phyloP scores from a whole-genome alignment of 2,113 vertebrate species.

The Pao palembangensis region DNA sequence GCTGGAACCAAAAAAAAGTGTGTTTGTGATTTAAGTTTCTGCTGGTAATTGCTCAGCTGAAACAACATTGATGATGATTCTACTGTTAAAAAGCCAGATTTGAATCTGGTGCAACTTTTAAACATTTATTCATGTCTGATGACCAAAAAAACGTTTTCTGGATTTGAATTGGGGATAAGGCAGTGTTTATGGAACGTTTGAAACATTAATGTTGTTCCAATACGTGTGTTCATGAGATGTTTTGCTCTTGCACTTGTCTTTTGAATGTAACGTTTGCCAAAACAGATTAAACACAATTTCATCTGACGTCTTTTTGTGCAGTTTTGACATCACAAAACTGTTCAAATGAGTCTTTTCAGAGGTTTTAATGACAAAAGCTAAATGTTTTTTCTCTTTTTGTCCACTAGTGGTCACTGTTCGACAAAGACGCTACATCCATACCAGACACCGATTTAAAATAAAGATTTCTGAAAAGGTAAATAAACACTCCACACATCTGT shows the following conservation, averaged over 20 bases:
- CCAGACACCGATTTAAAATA: background rate
- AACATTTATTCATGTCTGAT: no score
- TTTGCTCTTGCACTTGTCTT: background rate
- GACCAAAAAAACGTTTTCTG: background rate
- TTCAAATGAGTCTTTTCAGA: background rate
- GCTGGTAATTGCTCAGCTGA: no score
- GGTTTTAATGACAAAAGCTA: background rate
- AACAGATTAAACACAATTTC: background rate
- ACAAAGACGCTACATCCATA: background rate
- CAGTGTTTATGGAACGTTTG: no score
- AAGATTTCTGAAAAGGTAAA: slow-evolving; percentile 2
- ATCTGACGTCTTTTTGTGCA: no score
- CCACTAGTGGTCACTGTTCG: background rate
- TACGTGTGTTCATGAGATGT: background rate
- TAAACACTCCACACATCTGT: slow-evolving; percentile 7
- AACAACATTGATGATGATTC: no score
- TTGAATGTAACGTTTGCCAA: background rate
- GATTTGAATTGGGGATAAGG: no score
- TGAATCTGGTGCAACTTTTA: no score
- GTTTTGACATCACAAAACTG: background rate
- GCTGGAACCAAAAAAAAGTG: no score
- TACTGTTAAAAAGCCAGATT: no score
- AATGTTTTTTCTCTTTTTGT: background rate
- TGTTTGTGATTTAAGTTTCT: no score
- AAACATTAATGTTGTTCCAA: no score